Evolutionary conservation across 2,797 vertebrate species (phyloP), one percentile per base, ranked within the genome.

Genomic region (Pelodytes ibericus): DNA sequence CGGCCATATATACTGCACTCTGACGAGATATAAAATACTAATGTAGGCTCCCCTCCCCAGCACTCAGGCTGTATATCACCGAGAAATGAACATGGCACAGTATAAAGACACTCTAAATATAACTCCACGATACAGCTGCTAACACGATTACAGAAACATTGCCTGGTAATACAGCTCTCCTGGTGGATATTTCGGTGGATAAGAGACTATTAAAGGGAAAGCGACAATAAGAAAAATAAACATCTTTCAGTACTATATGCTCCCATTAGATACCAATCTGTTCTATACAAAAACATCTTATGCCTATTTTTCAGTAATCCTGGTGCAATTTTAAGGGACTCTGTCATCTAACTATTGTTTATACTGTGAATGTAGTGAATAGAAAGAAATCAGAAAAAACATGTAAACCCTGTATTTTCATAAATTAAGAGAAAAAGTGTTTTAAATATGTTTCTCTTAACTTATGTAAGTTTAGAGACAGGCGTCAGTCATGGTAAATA

Each of bases 11-110:
- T 74, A 73, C 64, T 73, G 44, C 7, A 47, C 64, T 62, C 44
- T 11, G 33, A 69, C 53, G 47, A 74, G 58, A 69, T 73, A 74
- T 79, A 79, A 79, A 79, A 79, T 68, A 73, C 64, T 79, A 79
- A 79, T 69, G 71, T 64, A 69, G 47, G 22, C 77, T 73, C 57
- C 77, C 58, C 64, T 79, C 71, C 77, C 56, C 47, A 39, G 64
- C 64, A 27, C 71, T 79, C 47, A 69, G 47, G 27, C 77, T 62
- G 71, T 79, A 79, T 79, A 79, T 79, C 77, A 79, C 58, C 15
- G 31, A 69, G 64, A 49, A 73, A 73, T 63, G 71, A 79, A 69
- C 44, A 73, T 58, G 47, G 44, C 25, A 27, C 70, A 41, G 51
- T 67, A 72, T 25, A 29, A 68, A 70, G 44, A 72, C 67, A 44